These are phyloP conservation scores for Pteronotus mesoamericanus DNA, from an alignment of 2,797 vertebrate species.

Conservation along the genomic window DNA sequence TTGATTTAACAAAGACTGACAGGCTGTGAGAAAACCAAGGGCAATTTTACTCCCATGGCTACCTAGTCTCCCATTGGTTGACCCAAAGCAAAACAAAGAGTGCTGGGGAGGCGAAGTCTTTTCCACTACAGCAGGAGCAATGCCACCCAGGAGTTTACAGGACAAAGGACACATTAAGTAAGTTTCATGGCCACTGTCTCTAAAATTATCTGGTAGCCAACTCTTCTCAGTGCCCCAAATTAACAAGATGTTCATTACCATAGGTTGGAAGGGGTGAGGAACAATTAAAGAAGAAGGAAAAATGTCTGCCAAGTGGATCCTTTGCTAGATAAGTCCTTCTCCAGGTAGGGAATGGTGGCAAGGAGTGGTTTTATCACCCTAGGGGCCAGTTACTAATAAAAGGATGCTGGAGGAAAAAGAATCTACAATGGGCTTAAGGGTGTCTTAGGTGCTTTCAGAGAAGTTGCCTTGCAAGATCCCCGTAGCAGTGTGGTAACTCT, in stretches of 20 bases:
- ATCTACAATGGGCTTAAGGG: background rate
- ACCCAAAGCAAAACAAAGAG: conserved; percentile 17
- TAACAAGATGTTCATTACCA: background rate
- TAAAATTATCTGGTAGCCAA: background rate
- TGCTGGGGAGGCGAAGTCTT: background rate
- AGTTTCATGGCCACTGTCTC: background rate
- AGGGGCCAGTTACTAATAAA: background rate
- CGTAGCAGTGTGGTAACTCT: background rate
- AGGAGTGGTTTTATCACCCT: background rate
- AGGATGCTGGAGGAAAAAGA: background rate
- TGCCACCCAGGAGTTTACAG: background rate
- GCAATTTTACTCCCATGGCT: conserved; percentile 56
- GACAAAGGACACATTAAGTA: background rate
- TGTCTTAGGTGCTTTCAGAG: background rate
- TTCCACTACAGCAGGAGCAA: background rate
- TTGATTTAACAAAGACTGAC: conserved; percentile 75
- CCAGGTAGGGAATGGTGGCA: background rate
- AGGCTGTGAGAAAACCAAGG: conserved; percentile 69
- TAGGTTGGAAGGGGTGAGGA: background rate
- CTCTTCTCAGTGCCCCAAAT: background rate
- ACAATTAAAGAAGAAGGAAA: background rate
- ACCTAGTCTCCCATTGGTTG: background rate
- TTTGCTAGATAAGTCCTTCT: conserved; percentile 10
- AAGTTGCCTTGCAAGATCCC: background rate
- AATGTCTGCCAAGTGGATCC: background rate